Percentiles rank a stretch among this genome's conserved stretches.
phyloP scores from a whole-genome alignment of 2,113 vertebrate genomes.

The Tupaia tana region DNA sequence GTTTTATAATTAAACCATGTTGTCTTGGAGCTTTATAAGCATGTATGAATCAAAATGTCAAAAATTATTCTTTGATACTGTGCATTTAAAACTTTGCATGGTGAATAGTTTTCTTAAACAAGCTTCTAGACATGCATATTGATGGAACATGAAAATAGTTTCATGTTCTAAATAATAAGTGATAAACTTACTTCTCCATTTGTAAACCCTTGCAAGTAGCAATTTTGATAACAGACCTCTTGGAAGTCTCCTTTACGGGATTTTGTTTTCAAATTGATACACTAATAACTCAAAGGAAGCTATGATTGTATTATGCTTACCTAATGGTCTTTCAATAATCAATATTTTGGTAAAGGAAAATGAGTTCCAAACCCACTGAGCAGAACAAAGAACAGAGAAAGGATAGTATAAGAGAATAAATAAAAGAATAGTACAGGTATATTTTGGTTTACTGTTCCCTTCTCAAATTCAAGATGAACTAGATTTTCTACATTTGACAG shows the following conservation, averaged over 20 bases:
- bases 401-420: neutral
- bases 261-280: conserved; percentile 68
- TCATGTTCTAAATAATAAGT: conserved; percentile 81
- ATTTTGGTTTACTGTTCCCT: conserved; percentile 25
- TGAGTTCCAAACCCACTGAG: conserved; percentile 9
- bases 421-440: neutral
- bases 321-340: neutral
- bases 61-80: conserved; percentile 93
- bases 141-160: conserved; percentile 84
- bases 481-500: conserved; percentile 49
- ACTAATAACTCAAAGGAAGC: neutral
- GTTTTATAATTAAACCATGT: conserved; percentile 99
- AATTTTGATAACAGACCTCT: conserved; percentile 71
- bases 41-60: conserved; percentile 96
- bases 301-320: conserved; percentile 3
- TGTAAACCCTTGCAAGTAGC: conserved; percentile 69
- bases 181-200: conserved; percentile 77
- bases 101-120: conserved; percentile 88
- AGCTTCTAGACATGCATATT: conserved; percentile 85
- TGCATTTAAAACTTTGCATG: conserved; percentile 91
- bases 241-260: conserved; percentile 48
- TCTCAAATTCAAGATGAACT: conserved; percentile 52
- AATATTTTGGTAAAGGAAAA: conserved; percentile 1
- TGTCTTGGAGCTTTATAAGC: conserved; percentile 95
- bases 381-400: conserved; percentile 33